Evolutionary conservation across 1,140 invertebrate genomes (phyloP).

Genomic region (Acarapis woodi): DNA sequence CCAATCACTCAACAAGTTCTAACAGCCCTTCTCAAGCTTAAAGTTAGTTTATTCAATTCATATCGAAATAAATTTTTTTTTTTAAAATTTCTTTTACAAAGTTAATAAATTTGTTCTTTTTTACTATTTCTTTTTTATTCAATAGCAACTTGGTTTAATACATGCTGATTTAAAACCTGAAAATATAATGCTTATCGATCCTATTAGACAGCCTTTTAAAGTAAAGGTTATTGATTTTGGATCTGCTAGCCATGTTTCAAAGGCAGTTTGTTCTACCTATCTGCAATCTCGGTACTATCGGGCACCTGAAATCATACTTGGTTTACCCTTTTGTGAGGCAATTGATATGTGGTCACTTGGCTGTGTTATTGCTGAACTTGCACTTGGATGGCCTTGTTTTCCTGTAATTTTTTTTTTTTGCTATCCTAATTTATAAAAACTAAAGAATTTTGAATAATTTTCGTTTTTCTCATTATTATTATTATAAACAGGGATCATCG

Average conservation of each 20-base stretch:
- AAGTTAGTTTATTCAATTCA: constrained; percentile 25
- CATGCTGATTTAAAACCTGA: constrained; percentile 98
- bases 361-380: constrained; percentile 95
- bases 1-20: constrained; percentile 96
- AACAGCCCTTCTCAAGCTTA: constrained; percentile 86
- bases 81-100: too few relatives aligned
- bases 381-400: constrained; percentile 97
- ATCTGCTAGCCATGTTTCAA: constrained; percentile 91
- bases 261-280: constrained; percentile 97
- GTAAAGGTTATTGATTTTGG: constrained; percentile 81
- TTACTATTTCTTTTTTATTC: constrained; percentile 15
- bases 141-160: constrained; percentile 85
- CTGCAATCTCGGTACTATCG: constrained; percentile 94
- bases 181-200: constrained; percentile 99
- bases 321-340: constrained; percentile 89
- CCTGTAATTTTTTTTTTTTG: too few relatives aligned
- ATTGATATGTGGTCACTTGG: constrained; percentile 99
- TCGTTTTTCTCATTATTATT: too few relatives aligned
- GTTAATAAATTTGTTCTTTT: too few relatives aligned
- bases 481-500: too few relatives aligned
- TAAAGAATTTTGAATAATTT: too few relatives aligned
- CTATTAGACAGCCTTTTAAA: constrained; percentile 75
- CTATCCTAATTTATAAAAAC: too few relatives aligned
- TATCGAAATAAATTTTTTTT: background rate
- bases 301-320: constrained; percentile 94